phyloP scores from a whole-genome alignment of 2,888 invertebrate species.

The Calameuta filiformis region DNA sequence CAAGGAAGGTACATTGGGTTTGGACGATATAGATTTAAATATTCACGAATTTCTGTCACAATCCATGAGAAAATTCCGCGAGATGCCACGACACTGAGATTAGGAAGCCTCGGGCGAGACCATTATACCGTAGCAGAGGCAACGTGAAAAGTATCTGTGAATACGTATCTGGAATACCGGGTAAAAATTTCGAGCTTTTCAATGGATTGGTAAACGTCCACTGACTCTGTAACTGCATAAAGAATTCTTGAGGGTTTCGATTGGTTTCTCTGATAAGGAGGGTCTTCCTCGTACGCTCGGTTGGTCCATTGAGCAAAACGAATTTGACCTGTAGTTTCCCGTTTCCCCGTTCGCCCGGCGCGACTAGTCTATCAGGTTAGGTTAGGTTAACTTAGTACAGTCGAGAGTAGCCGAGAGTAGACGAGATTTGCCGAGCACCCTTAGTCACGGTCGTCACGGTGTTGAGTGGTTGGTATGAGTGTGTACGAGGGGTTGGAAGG shows the following conservation, averaged over 20 bases:
- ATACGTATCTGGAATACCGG: background rate
- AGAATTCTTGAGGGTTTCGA: background rate
- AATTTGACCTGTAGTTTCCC: conserved; percentile 24
- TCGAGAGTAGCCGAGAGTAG: conserved; percentile 14
- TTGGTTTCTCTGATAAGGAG: background rate
- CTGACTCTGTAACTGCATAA: background rate
- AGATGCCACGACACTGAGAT: background rate
- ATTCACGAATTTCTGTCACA: background rate
- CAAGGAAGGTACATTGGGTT: background rate
- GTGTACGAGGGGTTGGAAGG: conserved; percentile 5
- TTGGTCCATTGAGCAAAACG: conserved; percentile 31
- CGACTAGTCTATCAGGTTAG: background rate
- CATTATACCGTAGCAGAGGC: background rate
- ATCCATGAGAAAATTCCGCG: background rate
- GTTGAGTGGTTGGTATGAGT: conserved; percentile 3
- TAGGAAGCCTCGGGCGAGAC: background rate
- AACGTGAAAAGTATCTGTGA: background rate
- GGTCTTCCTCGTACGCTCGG: conserved; percentile 19
- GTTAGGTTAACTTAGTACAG: background rate
- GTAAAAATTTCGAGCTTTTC: background rate
- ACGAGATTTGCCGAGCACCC: conserved; percentile 20
- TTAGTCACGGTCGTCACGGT: background rate
- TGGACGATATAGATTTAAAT: background rate
- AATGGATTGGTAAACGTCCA: background rate
- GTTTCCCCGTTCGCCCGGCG: background rate